Conservation (phyloP, 2,888 invertebrate genomes). For the Argyra leucocephala region DNA sequence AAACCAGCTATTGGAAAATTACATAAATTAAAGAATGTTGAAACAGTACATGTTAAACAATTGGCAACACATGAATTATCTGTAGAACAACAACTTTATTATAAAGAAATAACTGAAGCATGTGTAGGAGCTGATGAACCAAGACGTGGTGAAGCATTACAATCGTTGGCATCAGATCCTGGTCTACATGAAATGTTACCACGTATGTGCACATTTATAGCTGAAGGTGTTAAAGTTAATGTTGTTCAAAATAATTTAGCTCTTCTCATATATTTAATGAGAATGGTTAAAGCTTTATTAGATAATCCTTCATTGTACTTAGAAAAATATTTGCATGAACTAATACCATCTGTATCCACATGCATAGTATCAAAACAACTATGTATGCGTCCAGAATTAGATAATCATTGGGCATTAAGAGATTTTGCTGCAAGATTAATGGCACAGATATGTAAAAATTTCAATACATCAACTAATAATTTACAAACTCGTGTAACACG, state of each 20-base stretch:
- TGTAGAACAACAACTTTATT: constrained; percentile 95
- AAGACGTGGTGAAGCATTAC: constrained; percentile 60
- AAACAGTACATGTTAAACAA: constrained; percentile 90
- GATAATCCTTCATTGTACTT: constrained; percentile 92
- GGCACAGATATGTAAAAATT: constrained; percentile 90
- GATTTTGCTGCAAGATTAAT: constrained; percentile 92
- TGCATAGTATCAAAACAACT: constrained; percentile 94
- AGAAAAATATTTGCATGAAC: constrained; percentile 95
- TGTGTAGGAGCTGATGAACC: constrained; percentile 96
- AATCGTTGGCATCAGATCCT: constrained; percentile 84
- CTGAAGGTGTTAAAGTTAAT: constrained; percentile 95
- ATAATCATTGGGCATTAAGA: constrained; percentile 96
- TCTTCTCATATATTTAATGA: constrained; percentile 91
- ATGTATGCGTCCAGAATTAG: constrained; percentile 87
- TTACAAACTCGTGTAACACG: constrained; percentile 88
- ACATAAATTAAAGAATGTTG: constrained; percentile 75
- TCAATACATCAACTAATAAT: constrained; percentile 92
- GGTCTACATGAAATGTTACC: constrained; percentile 96
- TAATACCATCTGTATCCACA: constrained; percentile 92
- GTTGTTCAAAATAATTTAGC: constrained; percentile 96
- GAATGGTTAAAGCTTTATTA: constrained; percentile 94
- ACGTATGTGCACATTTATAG: constrained; percentile 93
- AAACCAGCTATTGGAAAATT: constrained; percentile 71
- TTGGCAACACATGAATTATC: constrained; percentile 92
- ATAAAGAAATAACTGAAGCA: constrained; percentile 97